Conservation (phyloP, 2,797 vertebrate species). For the Okamejei kenojei region DNA sequence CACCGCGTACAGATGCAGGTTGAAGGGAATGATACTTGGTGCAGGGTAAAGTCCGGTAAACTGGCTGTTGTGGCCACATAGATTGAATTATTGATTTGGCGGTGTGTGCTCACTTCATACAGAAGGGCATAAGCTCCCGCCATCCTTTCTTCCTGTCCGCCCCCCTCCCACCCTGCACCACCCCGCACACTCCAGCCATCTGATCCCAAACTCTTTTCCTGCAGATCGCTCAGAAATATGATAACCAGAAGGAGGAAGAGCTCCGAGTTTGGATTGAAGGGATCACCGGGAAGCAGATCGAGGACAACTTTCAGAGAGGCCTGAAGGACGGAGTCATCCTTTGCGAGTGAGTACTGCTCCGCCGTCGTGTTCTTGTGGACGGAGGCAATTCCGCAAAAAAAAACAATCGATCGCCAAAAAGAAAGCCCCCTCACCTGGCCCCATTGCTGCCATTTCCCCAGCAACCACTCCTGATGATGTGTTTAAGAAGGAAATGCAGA, state of each 20-base stretch:
- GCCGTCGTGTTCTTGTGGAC: background rate
- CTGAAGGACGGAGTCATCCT: constrained; percentile 78
- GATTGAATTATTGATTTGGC: background rate
- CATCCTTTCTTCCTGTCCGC: background rate
- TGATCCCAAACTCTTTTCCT: background rate
- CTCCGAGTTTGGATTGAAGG: constrained; percentile 81
- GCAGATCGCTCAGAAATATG: constrained; percentile 88
- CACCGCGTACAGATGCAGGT: too few species aligned
- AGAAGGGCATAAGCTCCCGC: background rate
- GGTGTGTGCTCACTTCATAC: background rate
- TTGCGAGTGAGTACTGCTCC: constrained; percentile 72
- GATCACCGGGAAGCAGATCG: constrained; percentile 65
- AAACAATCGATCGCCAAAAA: background rate
- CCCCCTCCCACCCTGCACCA: background rate
- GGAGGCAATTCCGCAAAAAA: background rate
- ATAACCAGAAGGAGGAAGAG: constrained; percentile 78
- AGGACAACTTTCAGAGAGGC: constrained; percentile 83
- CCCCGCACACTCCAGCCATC: background rate
- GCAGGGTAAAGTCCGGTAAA: too few species aligned
- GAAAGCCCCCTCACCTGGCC: background rate
- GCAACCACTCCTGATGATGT: too few species aligned
- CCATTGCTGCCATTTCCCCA: too few species aligned
- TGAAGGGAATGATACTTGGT: too few species aligned
- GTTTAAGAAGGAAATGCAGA: too few species aligned
- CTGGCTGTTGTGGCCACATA: background rate